These are phyloP conservation scores for Phaethornis superciliosus DNA, from an alignment of 2,113 vertebrate genomes.

Conservation along the genomic window DNA sequence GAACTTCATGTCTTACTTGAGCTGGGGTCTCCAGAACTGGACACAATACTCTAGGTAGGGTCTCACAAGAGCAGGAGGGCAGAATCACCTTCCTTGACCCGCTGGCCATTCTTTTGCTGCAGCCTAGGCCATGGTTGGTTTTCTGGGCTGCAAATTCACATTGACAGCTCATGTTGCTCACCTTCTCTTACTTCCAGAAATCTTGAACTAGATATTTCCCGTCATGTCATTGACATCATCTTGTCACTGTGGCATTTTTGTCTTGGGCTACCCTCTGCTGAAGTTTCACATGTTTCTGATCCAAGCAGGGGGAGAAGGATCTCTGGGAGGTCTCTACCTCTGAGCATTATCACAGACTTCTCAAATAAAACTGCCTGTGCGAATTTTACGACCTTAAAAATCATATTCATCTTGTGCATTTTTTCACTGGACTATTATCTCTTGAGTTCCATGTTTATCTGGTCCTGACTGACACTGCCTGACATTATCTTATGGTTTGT, in stretches of 20 bases:
- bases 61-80: too few species aligned
- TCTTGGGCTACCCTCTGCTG: background rate
- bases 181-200: background rate
- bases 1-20: too few species aligned
- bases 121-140: too few species aligned
- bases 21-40: too few species aligned
- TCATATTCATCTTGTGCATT: background rate
- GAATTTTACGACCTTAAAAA: slow-evolving; percentile 19
- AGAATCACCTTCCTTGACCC: too few species aligned
- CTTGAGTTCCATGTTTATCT: background rate
- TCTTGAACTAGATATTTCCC: background rate
- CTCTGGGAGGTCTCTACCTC: background rate
- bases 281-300: background rate
- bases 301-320: background rate
- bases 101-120: too few species aligned
- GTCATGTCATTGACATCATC: background rate
- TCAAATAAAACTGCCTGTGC: background rate
- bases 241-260: background rate
- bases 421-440: background rate
- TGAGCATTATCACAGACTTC: background rate
- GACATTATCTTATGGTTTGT: background rate
- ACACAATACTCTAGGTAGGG: too few species aligned
- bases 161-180: background rate
- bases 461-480: background rate
- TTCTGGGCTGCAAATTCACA: too few species aligned